A percentile compares a stretch with the other conserved stretches of the same genome.
Conservation (phyloP, 1,140 invertebrate genomes). For the Meloidogyne hapla region DNA sequence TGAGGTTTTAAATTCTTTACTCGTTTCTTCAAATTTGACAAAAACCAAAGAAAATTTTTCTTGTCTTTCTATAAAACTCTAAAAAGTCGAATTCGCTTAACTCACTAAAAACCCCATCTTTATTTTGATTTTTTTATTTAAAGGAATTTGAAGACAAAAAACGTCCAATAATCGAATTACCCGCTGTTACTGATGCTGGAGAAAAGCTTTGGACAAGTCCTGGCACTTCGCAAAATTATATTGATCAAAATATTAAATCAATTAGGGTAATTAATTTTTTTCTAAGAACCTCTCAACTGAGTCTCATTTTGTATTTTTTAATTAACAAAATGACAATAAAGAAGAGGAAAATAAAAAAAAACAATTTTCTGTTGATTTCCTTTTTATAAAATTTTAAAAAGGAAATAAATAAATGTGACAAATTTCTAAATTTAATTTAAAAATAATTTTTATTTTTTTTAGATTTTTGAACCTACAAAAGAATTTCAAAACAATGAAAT, state of each 20-base stretch:
- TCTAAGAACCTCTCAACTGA: background rate
- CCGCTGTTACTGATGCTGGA: background rate
- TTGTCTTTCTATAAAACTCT: slow-evolving; percentile 25
- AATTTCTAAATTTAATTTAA: background rate
- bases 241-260: background rate
- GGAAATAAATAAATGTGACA: background rate
- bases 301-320: slow-evolving; percentile 1
- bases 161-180: slow-evolving; percentile 10
- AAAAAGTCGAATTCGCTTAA: background rate
- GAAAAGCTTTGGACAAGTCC: background rate
- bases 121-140: background rate
- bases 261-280: background rate
- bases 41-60: slow-evolving; percentile 27
- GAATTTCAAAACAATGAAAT: slow-evolving; percentile 35
- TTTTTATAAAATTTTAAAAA: background rate
- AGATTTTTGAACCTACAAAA: slow-evolving; percentile 39
- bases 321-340: background rate
- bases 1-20: slow-evolving; percentile 2
- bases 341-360: background rate
- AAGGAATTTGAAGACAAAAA: slow-evolving; percentile 38
- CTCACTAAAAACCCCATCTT: no score
- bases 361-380: background rate
- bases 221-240: background rate
- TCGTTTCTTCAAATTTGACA: no score
- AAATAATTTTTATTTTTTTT: background rate